Base-by-base conservation (phyloP, 2,797 vertebrate genomes). In the Glossophaga mutica region DNA sequence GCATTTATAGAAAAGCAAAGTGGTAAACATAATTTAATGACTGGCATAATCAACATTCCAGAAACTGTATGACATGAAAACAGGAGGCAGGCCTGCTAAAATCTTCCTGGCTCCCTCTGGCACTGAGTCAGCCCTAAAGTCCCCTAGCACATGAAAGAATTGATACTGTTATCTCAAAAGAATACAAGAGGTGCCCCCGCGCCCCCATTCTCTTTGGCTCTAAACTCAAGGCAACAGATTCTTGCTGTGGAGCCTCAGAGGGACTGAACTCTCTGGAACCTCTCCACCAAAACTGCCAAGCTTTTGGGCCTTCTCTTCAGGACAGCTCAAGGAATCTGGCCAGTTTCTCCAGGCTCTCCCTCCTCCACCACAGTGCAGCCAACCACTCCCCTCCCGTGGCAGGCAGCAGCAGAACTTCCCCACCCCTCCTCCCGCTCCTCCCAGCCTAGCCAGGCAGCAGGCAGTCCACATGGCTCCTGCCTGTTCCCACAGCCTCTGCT, bases 1-100 rank as follows among this genome's bases (percentile, higher is more conserved):
- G n/a, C 19, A 71, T 88, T 94, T 67, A 88, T 0, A 90, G 74
- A 87, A 95, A 87, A 97, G 22, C 78, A 83, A 95, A 90, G 85
- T 65, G 24, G 67, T 77, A 93, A 93, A 93, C 24, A 68, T 91
- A 87, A 94, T 79, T 90, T 87, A 83, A 86, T 81, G 71, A 88
- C 14, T 50, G 77, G 42, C 62, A 88, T 6, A 76, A 93, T 82
- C 77, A 93, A 90, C 18, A 76, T 12, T 87, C n/a, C 78, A 78
- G 50, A 86, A 91, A 94, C 44, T 32, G 22, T n/a, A 87, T 65
- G 46, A 26, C 29, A 37, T 68, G 10, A 93, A 95, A 96, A 87
- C 3, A 95, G 81, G 26, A 88, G 71, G 67, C 34, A 87, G 44
- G 34, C 39, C 37, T 86, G 52, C 82, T 96, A 79, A 96, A 93